Conservation (phyloP, 92 coral and sea anemone genomes). For the Umimayanthus chanpuru region DNA sequence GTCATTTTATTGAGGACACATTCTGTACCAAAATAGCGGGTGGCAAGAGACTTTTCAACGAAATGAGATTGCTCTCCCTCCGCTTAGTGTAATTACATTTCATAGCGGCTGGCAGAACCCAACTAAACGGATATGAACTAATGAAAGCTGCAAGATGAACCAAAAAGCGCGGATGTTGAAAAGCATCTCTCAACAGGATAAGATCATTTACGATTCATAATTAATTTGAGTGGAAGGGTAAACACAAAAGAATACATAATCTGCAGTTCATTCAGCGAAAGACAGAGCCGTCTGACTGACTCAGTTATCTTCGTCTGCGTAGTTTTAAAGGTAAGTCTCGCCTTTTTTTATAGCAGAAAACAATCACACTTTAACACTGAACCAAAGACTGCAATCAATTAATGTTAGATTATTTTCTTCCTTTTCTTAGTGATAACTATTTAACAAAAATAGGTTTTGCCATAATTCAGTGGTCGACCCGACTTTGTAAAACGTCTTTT, state of each 20-base stretch:
- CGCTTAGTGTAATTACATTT: neutral
- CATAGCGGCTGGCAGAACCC: neutral
- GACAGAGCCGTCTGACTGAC: neutral
- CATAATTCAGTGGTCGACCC: too few species aligned
- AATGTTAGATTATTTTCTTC: neutral
- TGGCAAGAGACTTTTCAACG: neutral
- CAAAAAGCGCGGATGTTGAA: neutral
- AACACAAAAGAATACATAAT: constrained; percentile 3
- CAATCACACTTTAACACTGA: neutral
- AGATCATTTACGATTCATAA: constrained; percentile 23
- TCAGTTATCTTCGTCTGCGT: neutral
- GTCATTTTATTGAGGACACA: neutral
- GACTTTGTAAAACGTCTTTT: too few species aligned
- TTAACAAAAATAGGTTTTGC: too few species aligned
- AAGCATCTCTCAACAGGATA: neutral
- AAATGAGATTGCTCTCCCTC: neutral
- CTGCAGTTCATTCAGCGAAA: neutral
- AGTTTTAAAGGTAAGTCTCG: neutral
- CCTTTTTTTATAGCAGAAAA: neutral
- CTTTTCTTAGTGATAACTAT: too few species aligned
- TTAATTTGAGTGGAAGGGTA: constrained; percentile 9
- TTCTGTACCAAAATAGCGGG: constrained; percentile 7
- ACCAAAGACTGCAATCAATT: neutral
- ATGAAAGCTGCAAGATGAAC: neutral
- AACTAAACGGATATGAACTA: constrained; percentile 6